Conservation (phyloP, 2,888 invertebrate species). For the Nemapogon koenigi region DNA sequence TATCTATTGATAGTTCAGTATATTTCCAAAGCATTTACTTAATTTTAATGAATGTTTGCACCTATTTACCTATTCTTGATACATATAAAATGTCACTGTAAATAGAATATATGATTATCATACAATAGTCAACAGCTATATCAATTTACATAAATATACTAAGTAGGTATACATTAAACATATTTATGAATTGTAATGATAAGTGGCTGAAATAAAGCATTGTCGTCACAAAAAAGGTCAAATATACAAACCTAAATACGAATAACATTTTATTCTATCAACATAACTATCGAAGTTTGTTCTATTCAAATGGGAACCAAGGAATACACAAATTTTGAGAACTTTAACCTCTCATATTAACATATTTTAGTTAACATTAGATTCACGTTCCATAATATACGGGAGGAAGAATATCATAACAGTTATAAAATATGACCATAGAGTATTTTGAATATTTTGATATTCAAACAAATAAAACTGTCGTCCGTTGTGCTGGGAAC, state of each 20-base stretch:
- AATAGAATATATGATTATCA: conserved; percentile 8
- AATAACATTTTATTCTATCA: conserved; percentile 6
- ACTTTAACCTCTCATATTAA: conserved; percentile 34
- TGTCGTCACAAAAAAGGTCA: conserved; percentile 8
- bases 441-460: conserved; percentile 57
- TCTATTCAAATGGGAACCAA: conserved; percentile 3
- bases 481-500: conserved; percentile 41
- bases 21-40: too few relatives aligned
- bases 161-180: not conserved
- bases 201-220: conserved; percentile 3
- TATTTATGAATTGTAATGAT: conserved; percentile 8
- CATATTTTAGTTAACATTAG: conserved; percentile 40
- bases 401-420: conserved; percentile 61
- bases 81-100: conserved; percentile 7
- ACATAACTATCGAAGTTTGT: conserved; percentile 3
- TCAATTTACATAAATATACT: conserved; percentile 8
- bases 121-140: conserved; percentile 7
- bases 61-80: conserved; percentile 3
- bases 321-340: conserved; percentile 15
- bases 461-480: conserved; percentile 56
- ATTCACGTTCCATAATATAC: conserved; percentile 41
- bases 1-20: too few relatives aligned
- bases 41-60: too few relatives aligned
- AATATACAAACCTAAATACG: conserved; percentile 8
- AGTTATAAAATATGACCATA: conserved; percentile 57